These are phyloP conservation scores for Caenorhabditis sp. DNA, from an alignment of 2,888 invertebrate species.

Conservation along the genomic window DNA sequence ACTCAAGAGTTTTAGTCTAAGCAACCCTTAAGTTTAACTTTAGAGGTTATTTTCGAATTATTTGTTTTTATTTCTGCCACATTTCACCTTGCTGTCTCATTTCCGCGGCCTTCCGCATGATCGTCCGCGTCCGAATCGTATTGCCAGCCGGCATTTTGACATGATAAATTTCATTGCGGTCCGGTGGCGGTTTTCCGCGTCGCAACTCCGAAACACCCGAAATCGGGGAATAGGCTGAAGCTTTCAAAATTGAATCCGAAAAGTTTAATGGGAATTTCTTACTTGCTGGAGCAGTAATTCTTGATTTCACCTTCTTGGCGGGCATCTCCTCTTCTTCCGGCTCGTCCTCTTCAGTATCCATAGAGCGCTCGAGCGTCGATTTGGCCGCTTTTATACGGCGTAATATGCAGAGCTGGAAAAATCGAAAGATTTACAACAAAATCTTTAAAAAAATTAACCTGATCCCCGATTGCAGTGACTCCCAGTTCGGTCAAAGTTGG, in stretches of 20 bases:
- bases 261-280: background rate
- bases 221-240: background rate
- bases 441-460: slow-evolving; percentile 47
- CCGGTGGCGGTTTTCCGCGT: slow-evolving; percentile 63
- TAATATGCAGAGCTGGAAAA: slow-evolving; percentile 50
- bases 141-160: slow-evolving; percentile 74
- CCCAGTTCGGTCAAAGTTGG: slow-evolving; percentile 65
- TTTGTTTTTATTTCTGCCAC: background rate
- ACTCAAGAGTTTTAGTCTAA: too few species aligned
- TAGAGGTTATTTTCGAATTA: background rate
- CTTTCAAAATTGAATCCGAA: background rate
- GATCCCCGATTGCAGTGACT: slow-evolving; percentile 69
- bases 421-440: background rate
- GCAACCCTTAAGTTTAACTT: background rate
- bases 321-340: slow-evolving; percentile 4
- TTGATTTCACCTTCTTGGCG: background rate
- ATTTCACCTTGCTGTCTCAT: slow-evolving; percentile 62
- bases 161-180: slow-evolving; percentile 75
- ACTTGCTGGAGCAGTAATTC: slow-evolving; percentile 40
- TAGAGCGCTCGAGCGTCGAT: slow-evolving; percentile 8
- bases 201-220: slow-evolving; percentile 9
- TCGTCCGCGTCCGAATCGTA: slow-evolving; percentile 66
- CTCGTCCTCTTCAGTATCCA: slow-evolving; percentile 2
- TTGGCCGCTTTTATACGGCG: slow-evolving; percentile 49
- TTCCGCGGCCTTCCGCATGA: slow-evolving; percentile 64